Conservation (phyloP, 2,888 invertebrate species). For the Dynastes tityus region DNA sequence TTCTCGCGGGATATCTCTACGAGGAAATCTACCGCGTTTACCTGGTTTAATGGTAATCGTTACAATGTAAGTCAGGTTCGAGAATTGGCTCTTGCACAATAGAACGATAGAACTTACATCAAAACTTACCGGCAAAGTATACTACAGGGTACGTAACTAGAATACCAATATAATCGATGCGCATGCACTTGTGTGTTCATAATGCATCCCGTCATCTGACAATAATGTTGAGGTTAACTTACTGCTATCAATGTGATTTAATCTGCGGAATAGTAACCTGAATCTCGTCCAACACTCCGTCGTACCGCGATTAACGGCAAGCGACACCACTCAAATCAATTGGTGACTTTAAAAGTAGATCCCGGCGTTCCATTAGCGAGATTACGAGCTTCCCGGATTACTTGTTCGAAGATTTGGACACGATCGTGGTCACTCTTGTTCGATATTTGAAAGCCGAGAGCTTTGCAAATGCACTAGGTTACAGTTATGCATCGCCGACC, state of each 20-base stretch:
- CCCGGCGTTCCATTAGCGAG: conserved; percentile 64
- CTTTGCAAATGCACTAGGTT: conserved; percentile 26
- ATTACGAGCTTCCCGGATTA: conserved; percentile 60
- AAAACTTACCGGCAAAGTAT: conserved; percentile 11
- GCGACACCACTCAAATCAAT: conserved; percentile 64
- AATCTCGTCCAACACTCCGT: conserved; percentile 29
- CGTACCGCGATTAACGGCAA: conserved; percentile 58
- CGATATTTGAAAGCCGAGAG: conserved; percentile 35
- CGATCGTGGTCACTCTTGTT: conserved; percentile 46
- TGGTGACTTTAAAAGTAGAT: conserved; percentile 64
- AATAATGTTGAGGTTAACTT: conserved; percentile 46
- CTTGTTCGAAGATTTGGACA: conserved; percentile 46
- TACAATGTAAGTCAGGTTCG: conserved; percentile 35
- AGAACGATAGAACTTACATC: conserved; percentile 28
- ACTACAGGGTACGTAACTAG: conserved; percentile 9
- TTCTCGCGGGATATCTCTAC: too few relatives aligned
- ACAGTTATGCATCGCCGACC: conserved; percentile 20
- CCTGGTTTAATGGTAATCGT: neutral
- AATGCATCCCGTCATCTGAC: conserved; percentile 35
- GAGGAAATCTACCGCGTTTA: neutral
- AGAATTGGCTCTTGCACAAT: conserved; percentile 20
- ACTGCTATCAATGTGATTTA: conserved; percentile 43
- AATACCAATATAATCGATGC: conserved; percentile 44
- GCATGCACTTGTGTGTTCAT: conserved; percentile 11
- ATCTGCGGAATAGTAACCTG: conserved; percentile 39